These are phyloP conservation scores for Lathamus discolor DNA, from an alignment of 2,113 vertebrate genomes.

Conservation along the genomic window DNA sequence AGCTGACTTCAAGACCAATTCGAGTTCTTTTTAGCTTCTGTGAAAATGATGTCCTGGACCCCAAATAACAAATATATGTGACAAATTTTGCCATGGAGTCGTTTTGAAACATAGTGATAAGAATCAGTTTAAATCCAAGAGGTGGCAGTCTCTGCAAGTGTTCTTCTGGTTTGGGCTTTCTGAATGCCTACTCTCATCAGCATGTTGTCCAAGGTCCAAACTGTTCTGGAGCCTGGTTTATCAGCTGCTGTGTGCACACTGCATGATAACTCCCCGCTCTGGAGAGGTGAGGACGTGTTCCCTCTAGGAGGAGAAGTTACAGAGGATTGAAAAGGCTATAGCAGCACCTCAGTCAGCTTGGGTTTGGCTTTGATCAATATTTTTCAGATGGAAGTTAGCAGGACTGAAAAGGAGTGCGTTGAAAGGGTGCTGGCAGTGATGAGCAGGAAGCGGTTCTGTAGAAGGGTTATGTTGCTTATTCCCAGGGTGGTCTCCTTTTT, in stretches of 20 bases:
- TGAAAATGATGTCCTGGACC: neutral
- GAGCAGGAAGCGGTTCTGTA: neutral
- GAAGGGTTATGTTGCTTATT: neutral
- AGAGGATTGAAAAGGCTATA: neutral
- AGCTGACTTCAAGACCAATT: neutral
- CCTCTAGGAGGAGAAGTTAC: neutral
- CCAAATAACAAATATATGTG: neutral
- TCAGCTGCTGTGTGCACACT: neutral
- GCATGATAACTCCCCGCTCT: neutral
- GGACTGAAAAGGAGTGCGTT: neutral
- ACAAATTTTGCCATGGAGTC: neutral
- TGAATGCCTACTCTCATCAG: neutral
- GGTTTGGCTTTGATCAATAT: neutral
- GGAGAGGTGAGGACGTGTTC: neutral
- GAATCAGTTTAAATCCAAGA: neutral
- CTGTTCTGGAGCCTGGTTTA: too few species aligned
- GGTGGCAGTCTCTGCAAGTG: neutral
- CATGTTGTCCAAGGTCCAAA: accelerated
- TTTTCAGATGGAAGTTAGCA: neutral
- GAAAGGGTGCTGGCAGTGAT: neutral
- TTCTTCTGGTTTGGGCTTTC: neutral
- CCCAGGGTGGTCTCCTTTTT: neutral
- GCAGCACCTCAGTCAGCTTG: neutral
- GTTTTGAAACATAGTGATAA: neutral
- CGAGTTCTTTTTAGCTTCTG: neutral